These are phyloP conservation scores for Thereva nobilitata DNA, from an alignment of 2,888 invertebrate genomes.

Conservation along the genomic window DNA sequence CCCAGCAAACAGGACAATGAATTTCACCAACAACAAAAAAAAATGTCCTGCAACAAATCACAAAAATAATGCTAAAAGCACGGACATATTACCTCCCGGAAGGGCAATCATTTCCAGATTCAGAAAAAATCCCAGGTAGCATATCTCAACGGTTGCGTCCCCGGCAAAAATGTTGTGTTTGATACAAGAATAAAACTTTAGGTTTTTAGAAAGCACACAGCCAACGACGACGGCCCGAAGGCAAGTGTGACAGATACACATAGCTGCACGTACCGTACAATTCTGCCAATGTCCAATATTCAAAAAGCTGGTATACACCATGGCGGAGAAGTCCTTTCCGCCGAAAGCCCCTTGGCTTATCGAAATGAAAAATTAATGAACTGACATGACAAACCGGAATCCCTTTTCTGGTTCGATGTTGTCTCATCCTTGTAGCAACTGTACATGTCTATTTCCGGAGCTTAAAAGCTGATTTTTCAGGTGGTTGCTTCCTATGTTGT, in stretches of 20 bases:
- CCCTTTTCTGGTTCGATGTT: constrained; percentile 38
- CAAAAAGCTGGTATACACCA: not conserved
- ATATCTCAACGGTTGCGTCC: too few relatives aligned
- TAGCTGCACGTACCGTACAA: constrained; percentile 9
- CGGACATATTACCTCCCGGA: too few relatives aligned
- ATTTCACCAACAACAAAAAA: too few relatives aligned
- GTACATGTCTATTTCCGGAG: constrained; percentile 42
- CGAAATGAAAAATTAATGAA: constrained; percentile 43
- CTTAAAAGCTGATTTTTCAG: constrained; percentile 43
- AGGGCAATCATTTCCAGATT: too few relatives aligned
- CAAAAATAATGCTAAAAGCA: too few relatives aligned
- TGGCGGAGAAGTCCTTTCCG: constrained; percentile 17
- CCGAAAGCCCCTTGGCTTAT: constrained; percentile 32
- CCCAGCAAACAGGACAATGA: too few relatives aligned
- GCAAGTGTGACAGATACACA: constrained; percentile 30
- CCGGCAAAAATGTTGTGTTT: too few relatives aligned
- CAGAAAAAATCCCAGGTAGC: too few relatives aligned
- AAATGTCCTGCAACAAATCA: too few relatives aligned
- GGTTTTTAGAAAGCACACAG: constrained; percentile 1
- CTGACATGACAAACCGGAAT: constrained; percentile 42
- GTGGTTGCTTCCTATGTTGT: constrained; percentile 37
- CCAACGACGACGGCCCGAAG: constrained; percentile 10
- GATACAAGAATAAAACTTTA: too few relatives aligned
- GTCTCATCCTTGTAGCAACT: constrained; percentile 31
- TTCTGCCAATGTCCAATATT: constrained; percentile 23